Conservation (phyloP, 2,113 vertebrate genomes). For the Corynorhinus townsendii region DNA sequence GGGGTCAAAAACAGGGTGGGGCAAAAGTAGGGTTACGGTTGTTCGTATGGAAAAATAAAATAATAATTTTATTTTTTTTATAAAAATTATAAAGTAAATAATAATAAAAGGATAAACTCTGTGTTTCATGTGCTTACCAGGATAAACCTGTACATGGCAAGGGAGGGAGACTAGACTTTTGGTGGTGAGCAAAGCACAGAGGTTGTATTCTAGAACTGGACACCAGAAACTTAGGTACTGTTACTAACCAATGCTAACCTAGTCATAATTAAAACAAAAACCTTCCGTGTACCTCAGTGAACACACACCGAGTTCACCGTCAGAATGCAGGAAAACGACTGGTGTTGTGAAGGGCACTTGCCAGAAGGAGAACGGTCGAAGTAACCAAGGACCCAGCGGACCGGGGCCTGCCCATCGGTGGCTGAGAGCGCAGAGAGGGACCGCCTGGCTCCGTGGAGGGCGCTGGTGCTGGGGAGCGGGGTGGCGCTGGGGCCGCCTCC, state of each 20-base stretch:
- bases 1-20: not conserved
- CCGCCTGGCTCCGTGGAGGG: not conserved
- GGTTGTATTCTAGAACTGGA: too few relatives aligned
- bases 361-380: too few relatives aligned
- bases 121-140: not conserved
- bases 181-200: not conserved
- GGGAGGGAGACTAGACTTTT: not conserved
- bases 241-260: not conserved
- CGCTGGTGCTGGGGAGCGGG: not conserved
- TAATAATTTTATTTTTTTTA: too few relatives aligned
- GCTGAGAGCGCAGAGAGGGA: not conserved
- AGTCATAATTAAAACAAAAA: too few relatives aligned
- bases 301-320: not conserved
- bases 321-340: not conserved
- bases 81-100: too few relatives aligned
- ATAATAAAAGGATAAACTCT: not conserved
- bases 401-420: not conserved
- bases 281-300: too few relatives aligned
- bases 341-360: not conserved
- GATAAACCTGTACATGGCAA: not conserved
- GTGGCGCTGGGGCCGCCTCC: not conserved
- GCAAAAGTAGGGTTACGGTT: not conserved
- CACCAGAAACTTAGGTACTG: not conserved
- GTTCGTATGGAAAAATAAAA: not conserved
- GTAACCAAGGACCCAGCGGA: not conserved